Base-by-base conservation (phyloP, 2,888 invertebrate genomes). In the Dendrolimus pini region DNA sequence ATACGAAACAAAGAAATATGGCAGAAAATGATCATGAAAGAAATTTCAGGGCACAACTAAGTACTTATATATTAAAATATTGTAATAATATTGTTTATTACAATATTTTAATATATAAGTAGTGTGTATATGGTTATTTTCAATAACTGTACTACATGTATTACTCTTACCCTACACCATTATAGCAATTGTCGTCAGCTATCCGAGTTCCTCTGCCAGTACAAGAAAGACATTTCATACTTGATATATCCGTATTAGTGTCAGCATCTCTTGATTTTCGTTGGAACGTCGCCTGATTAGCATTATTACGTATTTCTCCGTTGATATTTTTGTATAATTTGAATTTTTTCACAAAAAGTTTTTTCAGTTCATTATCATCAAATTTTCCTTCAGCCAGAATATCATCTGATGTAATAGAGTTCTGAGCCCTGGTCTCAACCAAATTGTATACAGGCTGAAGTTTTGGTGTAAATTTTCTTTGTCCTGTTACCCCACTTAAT, bases 181-280 rank as follows among this genome's bases (percentile, higher is more conserved):
- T 64, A 62, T 77, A 83, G 63, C 85, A 85, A 47, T 70, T 65
- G 12, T 67, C 62, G 56, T 74, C 72, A 10, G 58, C 57, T 47
- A 41, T 59, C 6, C 68, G 62, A 56, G 59, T 60, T 56, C 67
- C 67, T 59, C 69, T 68, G 56, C 71, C 71, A 52, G 63, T 69
- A 64, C 83, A 83, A 18, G 74, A 68, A 55, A 75, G 53, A 61
- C 84, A 85, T 62, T 69, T 62, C 54, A 77, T 61, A 59, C 59
- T 67, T 9, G 41, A 52, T 53, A 41, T 53, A 58, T 52, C 7
- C 9, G 59, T 58, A 52, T 42, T 56, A 63, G 63, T 67, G 14
- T 1, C 10, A 12, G 59, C 59, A 7, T 62, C 58, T 52, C 75
- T 75, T 58, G 67, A 60, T 62, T 65, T 68, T 64, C 72, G 75